Percentiles rank a stretch among this genome's conserved stretches.
Conservation (phyloP, 2,797 vertebrate species). For the Otolemur crassicaudatus region DNA sequence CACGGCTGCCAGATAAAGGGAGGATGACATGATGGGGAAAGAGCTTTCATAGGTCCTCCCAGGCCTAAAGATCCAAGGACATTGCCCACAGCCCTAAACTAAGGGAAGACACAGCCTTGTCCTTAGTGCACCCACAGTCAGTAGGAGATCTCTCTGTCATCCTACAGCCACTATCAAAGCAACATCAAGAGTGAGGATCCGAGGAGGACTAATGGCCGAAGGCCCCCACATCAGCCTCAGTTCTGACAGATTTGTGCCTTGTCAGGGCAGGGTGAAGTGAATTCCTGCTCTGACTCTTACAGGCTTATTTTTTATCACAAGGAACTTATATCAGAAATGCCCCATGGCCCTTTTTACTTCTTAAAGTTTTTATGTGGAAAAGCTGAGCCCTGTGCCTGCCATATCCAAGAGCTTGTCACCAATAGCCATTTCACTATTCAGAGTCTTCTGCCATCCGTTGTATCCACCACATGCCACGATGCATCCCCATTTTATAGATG, state of each 20-base stretch:
- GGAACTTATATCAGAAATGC: background rate
- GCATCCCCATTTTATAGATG: background rate
- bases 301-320: background rate
- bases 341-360: background rate
- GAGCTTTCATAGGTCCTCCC: background rate
- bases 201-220: background rate
- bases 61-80: background rate
- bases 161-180: background rate
- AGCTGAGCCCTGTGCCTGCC: background rate
- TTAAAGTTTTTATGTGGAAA: background rate
- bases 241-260: background rate
- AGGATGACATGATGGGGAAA: too few relatives aligned
- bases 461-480: background rate
- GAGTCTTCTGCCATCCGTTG: background rate
- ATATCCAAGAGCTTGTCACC: background rate
- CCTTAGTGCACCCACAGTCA: background rate
- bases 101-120: background rate
- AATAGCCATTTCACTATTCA: background rate
- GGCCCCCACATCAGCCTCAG: fast-evolving
- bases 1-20: background rate
- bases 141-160: too few relatives aligned
- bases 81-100: background rate
- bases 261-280: background rate
- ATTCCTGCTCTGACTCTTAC: background rate
- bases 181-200: fast-evolving